Conservation (phyloP, 2,797 vertebrate genomes). For the Sebastes diaconus region DNA sequence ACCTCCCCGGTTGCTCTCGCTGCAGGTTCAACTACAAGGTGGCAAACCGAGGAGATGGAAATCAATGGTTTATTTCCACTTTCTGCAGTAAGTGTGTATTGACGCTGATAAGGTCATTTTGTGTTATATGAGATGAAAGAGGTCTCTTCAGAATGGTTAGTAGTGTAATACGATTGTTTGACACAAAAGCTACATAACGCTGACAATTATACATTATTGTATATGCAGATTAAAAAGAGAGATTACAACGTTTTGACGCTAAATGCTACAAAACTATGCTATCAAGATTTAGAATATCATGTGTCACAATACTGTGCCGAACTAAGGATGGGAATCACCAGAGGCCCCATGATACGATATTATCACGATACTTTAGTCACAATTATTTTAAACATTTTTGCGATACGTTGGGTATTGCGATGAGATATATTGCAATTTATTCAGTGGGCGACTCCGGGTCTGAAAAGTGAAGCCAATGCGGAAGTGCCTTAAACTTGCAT, state of each 20-base stretch:
- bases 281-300: fast-evolving
- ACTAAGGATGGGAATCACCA: too few species aligned
- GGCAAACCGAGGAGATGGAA: conserved; percentile 37
- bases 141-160: not conserved
- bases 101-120: conserved; percentile 15
- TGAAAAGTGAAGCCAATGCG: too few species aligned
- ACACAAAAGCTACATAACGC: not conserved
- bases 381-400: too few species aligned
- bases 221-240: not conserved
- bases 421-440: too few species aligned
- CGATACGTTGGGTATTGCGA: too few species aligned
- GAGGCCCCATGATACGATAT: too few species aligned
- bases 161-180: not conserved
- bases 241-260: not conserved
- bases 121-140: conserved; percentile 9
- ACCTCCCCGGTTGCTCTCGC: conserved; percentile 56
- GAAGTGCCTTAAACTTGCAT: too few species aligned
- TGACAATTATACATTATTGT: not conserved
- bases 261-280: not conserved
- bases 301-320: too few species aligned
- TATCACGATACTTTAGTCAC: fast-evolving
- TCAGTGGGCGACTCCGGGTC: too few species aligned
- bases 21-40: conserved; percentile 57
- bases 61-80: conserved; percentile 45
- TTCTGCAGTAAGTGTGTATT: conserved; percentile 4